These are phyloP conservation scores for Sphaeramia orbicularis DNA, from an alignment of 2,797 vertebrate genomes.

Conservation along the genomic window DNA sequence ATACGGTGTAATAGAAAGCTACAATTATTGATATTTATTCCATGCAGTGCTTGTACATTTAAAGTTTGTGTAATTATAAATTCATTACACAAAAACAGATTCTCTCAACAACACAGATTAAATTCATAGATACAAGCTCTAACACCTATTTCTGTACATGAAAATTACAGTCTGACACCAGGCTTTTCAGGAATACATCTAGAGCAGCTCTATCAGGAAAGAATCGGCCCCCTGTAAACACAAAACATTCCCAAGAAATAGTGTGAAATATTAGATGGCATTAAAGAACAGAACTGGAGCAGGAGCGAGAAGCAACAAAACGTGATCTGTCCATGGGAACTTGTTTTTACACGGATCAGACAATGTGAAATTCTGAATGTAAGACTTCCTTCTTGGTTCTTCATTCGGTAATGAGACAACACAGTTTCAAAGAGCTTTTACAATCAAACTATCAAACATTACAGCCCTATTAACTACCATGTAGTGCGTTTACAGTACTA, in stretches of 20 bases:
- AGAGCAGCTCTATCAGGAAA: not conserved
- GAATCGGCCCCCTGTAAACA: not conserved
- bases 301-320: not conserved
- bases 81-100: not conserved
- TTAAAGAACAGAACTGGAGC: not conserved
- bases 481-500: too few relatives aligned
- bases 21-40: not conserved
- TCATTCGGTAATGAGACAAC: too few relatives aligned
- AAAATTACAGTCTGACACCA: too few relatives aligned
- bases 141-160: too few relatives aligned
- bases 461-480: too few relatives aligned
- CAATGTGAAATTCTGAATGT: too few relatives aligned
- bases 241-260: not conserved
- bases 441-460: too few relatives aligned
- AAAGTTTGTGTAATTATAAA: not conserved
- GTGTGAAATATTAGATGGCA: constrained; percentile 1
- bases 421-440: too few relatives aligned
- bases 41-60: not conserved
- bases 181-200: not conserved
- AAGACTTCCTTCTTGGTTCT: too few relatives aligned
- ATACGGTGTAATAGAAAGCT: not conserved
- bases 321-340: constrained; percentile 2
- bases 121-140: not conserved
- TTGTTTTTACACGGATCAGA: not conserved
- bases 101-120: not conserved